Base-by-base conservation (phyloP, 2,797 vertebrate species). In the Babyrousa celebensis region DNA sequence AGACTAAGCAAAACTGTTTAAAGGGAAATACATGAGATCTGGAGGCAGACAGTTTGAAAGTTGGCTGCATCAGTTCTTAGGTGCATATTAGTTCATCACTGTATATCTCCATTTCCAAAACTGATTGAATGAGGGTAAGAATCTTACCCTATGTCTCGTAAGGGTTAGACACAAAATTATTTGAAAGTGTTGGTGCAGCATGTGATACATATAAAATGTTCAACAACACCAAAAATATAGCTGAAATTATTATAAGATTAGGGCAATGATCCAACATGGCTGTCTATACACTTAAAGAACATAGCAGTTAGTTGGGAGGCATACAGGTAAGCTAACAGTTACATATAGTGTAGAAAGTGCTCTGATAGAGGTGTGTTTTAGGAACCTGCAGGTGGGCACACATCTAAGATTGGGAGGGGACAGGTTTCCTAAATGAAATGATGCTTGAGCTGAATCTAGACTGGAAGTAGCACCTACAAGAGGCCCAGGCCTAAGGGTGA, bases 301-400 rank as follows among this genome's bases (percentile, higher is more conserved):
- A 75, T 67, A n/a, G 1, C 5, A 23, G 29, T 75, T 67, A 54
- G 11, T 36, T 56, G 21, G n/a, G 43, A 85, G 15, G 27, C 25
- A 18, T 60, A 67, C 27, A n/a, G 56, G 6, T 40, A 56, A n/a
- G 48, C 43, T 29, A 43, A 56, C 10, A 36, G n/a, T 58, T 23
- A 0, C 10, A 67, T 4, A 0, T 1, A 84, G 18, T 20, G 21
- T 52, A 12, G 40, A 25, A 65, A 75, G 32, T 43, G 3, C 0
- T 6, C 4, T 29, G 16, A 75, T 5, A 21, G 5, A 75, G 9
- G 9, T 65, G 6, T 17, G 68, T 29, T 25, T 3, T 7, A 40
- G 27, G 36, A 65, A 75, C 14, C 0, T 3, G 14, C 18, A 74
- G 12, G 17, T 21, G 23, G 58, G n/a, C 9, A 12, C 29, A 40